These are phyloP conservation scores for Chouioia cunea DNA, from an alignment of 2,888 invertebrate genomes.

Conservation along the genomic window DNA sequence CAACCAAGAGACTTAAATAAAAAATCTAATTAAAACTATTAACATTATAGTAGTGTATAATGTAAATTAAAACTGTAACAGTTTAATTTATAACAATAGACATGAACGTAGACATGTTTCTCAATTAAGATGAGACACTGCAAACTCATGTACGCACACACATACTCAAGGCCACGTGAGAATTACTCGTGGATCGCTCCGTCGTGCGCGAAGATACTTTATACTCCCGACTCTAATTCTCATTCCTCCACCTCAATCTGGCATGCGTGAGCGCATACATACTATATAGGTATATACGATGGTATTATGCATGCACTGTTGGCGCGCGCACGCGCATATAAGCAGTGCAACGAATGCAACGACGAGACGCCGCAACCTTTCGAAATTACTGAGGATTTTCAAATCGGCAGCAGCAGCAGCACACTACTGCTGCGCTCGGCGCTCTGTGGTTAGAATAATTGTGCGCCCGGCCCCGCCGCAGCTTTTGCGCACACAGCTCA, in stretches of 20 bases:
- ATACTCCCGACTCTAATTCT: conserved; percentile 53
- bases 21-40: too few relatives aligned
- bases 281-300: conserved; percentile 5
- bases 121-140: too few relatives aligned
- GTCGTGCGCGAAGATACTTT: conserved; percentile 42
- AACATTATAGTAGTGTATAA: too few relatives aligned
- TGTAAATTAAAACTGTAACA: too few relatives aligned
- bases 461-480: conserved; percentile 20
- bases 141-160: conserved; percentile 51
- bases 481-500: conserved; percentile 11
- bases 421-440: too few relatives aligned
- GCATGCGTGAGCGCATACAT: conserved; percentile 47
- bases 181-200: conserved; percentile 11
- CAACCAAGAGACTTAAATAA: conserved; percentile 3
- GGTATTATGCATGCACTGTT: neutral
- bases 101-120: conserved; percentile 51
- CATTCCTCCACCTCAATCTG: conserved; percentile 52
- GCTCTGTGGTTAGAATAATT: conserved; percentile 47
- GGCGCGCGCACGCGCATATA: neutral
- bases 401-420: conserved; percentile 19
- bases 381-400: conserved; percentile 46
- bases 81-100: too few relatives aligned
- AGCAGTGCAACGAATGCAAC: conserved; percentile 1
- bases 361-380: conserved; percentile 29
- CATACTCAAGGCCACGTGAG: conserved; percentile 53